Evolutionary conservation across 2,797 vertebrate species (phyloP).

Genomic region (Tenualosa thibaudeaui): DNA sequence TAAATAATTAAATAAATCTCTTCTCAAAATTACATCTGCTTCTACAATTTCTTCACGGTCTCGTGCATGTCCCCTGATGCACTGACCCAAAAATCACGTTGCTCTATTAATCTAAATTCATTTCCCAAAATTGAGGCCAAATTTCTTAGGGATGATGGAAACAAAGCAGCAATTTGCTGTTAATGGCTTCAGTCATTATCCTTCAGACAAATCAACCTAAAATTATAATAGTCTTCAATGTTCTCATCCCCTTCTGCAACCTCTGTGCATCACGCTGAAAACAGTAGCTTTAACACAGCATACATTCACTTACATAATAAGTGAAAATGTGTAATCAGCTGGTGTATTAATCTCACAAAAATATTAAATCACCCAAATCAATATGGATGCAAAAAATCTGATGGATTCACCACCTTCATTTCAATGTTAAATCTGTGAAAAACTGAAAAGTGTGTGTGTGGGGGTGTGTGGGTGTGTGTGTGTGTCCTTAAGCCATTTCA

Average conservation of each 20-base stretch:
- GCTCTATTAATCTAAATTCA: conserved; percentile 2
- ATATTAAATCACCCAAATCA: neutral
- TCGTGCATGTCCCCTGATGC: neutral
- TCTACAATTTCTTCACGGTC: neutral
- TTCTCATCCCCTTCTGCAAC: neutral
- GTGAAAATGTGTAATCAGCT: neutral
- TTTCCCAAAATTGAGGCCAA: conserved; percentile 7
- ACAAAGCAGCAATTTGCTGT: neutral
- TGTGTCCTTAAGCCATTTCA: no score
- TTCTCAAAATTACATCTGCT: neutral
- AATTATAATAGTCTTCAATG: neutral
- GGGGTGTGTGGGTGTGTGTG: no score
- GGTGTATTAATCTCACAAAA: neutral
- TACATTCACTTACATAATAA: no score
- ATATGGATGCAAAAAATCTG: neutral
- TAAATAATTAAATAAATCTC: neutral
- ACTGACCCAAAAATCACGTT: neutral
- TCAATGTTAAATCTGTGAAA: neutral
- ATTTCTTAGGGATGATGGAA: neutral
- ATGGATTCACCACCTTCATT: neutral
- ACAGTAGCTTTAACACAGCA: neutral
- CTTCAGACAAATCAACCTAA: neutral
- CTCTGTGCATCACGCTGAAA: neutral
- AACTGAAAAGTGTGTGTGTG: neutral
- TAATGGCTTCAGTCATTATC: neutral